A percentile compares a stretch with the other conserved stretches of the same genome.
phyloP scores from a whole-genome alignment of 2,888 invertebrate genomes.

The Meteorus colon region DNA sequence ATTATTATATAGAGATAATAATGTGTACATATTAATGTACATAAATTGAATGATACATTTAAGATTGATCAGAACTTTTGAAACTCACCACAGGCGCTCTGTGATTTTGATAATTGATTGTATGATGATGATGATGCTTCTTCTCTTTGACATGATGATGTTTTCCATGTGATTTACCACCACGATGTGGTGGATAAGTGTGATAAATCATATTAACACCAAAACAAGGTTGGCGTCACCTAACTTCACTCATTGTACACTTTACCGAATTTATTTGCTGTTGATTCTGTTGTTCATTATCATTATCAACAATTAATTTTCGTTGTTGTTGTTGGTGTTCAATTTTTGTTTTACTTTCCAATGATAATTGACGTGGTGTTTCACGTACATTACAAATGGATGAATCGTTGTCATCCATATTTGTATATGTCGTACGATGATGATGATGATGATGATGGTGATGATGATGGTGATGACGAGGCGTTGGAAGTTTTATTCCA shows the following conservation, averaged over 20 bases:
- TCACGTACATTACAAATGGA: slow-evolving; percentile 55
- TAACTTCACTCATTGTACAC: slow-evolving; percentile 56
- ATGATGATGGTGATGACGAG: slow-evolving; percentile 50
- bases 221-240: slow-evolving; percentile 72
- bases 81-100: slow-evolving; percentile 69
- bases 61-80: slow-evolving; percentile 3
- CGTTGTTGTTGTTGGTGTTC: slow-evolving; percentile 21
- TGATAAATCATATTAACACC: slow-evolving; percentile 70
- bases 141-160: slow-evolving; percentile 69
- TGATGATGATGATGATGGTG: slow-evolving; percentile 38
- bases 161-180: slow-evolving; percentile 68
- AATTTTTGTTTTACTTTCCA: slow-evolving; percentile 25
- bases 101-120: slow-evolving; percentile 68
- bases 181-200: slow-evolving; percentile 71
- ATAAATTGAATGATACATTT: background rate
- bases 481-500: slow-evolving; percentile 58
- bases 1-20: background rate
- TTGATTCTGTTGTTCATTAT: slow-evolving; percentile 28
- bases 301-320: slow-evolving; percentile 29
- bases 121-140: slow-evolving; percentile 68
- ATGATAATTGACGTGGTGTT: background rate
- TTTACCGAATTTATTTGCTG: slow-evolving; percentile 49
- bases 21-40: background rate
- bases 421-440: slow-evolving; percentile 51
- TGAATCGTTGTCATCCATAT: slow-evolving; percentile 61